Conservation (phyloP, 2,797 vertebrate species). For the Pangasius larnaudii region DNA sequence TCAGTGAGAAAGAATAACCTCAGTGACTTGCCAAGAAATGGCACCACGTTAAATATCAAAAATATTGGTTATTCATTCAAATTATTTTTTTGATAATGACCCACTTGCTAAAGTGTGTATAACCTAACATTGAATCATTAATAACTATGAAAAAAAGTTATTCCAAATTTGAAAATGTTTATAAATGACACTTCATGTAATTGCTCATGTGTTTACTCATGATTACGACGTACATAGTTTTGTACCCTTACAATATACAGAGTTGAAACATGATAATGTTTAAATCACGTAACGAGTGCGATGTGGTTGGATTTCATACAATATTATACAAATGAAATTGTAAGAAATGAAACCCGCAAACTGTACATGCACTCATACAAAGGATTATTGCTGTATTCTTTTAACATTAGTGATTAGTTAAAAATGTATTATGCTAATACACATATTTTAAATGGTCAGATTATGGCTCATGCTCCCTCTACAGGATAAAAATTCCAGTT, state of each 20-base stretch:
- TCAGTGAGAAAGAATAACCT: background rate
- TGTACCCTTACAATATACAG: background rate
- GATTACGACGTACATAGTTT: background rate
- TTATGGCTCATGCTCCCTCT: background rate
- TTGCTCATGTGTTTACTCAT: background rate
- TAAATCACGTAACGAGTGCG: background rate
- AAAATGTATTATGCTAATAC: background rate
- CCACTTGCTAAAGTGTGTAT: background rate
- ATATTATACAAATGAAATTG: background rate
- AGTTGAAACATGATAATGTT: background rate
- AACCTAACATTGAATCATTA: background rate
- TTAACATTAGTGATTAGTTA: background rate
- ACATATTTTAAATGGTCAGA: background rate
- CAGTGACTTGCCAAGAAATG: background rate
- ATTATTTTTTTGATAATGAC: background rate
- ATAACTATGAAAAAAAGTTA: background rate
- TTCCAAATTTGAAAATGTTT: background rate
- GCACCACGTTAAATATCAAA: background rate
- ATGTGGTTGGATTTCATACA: background rate
- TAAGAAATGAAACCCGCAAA: background rate
- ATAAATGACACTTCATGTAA: background rate
- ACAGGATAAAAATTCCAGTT: background rate
- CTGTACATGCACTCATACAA: background rate
- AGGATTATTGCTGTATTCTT: background rate
- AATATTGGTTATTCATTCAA: background rate